Base-by-base conservation (phyloP, 30 jellyfish, hydroid and myxozoan species). In the Aurelia sp. region DNA sequence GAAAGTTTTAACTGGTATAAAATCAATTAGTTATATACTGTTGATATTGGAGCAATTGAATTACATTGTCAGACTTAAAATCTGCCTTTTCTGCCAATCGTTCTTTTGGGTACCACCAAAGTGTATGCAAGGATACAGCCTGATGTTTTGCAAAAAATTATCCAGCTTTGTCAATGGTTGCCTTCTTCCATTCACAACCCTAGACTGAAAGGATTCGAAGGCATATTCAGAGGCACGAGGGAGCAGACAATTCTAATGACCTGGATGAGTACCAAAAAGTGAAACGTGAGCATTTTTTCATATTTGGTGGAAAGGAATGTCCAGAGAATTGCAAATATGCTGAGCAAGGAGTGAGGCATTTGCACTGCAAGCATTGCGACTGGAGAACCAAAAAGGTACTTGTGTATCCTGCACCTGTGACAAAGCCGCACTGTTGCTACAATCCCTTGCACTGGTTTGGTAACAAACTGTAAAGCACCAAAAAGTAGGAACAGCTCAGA, bases 371-470 rank as follows among this genome's bases (percentile, higher is more conserved):
- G 81, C 93, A 84, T 37, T 84, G 93, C 52, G 87, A 84, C n/a
- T 84, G 93, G 93, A 72, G 93, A 72, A 84, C 93, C 16, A 84
- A 84, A 69, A 84, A 84, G 93, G 93, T 84, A 73, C 74, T 61
- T 10, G 0, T 40, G 35, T 12, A 59, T 23, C 30, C 22, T 62
- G 19, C 61, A 27, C 60, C 40, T 55, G 53, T 3, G 35, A 11
- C 30, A 66, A 44, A 71, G 37, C 87, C 87, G 73, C 87, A 72
- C 86, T 84, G 93, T 84, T 84, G 93, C 87, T 71, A 16, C 22
- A 4, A 33, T 55, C 47, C 47, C 33, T 6, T 59, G 69, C 33
- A 6, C 69, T 59, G 31, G 69, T 18, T 18, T 59, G 69, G 33
- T 18, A 59, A 59, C 33, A 18, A 17, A n/a, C 12, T 30, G 68